These are phyloP conservation scores for Aegotheles bennettii DNA, from an alignment of 2,113 vertebrate species.

Conservation along the genomic window DNA sequence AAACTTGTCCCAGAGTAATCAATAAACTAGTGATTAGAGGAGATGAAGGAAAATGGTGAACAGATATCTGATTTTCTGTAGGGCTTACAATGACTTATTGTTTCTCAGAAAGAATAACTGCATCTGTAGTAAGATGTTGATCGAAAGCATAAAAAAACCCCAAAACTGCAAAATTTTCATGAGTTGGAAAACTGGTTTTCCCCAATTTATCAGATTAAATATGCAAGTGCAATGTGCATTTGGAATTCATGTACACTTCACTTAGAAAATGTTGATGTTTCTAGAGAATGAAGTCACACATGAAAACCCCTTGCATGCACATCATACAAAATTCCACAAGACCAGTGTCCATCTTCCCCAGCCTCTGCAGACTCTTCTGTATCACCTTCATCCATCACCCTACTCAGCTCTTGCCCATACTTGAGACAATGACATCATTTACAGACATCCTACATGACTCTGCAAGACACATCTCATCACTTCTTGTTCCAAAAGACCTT, in stretches of 20 bases:
- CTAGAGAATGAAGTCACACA: background rate
- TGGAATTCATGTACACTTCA: background rate
- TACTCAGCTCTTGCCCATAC: background rate
- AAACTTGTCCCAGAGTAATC: background rate
- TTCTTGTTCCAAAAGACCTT: background rate
- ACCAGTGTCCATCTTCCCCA: background rate
- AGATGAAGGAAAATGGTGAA: background rate
- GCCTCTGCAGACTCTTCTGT: background rate
- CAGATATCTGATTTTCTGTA: background rate
- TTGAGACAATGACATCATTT: background rate
- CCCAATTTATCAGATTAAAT: background rate
- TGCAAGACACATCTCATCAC: too few relatives aligned
- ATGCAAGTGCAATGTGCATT: background rate
- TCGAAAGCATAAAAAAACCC: background rate
- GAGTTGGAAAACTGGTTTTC: background rate
- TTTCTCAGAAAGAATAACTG: background rate
- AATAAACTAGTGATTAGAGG: background rate
- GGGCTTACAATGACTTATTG: background rate
- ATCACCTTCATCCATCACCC: background rate
- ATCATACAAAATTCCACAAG: background rate
- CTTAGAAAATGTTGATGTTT: background rate
- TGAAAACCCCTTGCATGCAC: background rate
- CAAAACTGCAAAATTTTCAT: background rate
- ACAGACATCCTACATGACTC: rapidly evolving
- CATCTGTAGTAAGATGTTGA: background rate